Evolutionary conservation across 2,113 vertebrate species (phyloP), one percentile per base, ranked within the genome.

Genomic region (Callospermophilus lateralis): DNA sequence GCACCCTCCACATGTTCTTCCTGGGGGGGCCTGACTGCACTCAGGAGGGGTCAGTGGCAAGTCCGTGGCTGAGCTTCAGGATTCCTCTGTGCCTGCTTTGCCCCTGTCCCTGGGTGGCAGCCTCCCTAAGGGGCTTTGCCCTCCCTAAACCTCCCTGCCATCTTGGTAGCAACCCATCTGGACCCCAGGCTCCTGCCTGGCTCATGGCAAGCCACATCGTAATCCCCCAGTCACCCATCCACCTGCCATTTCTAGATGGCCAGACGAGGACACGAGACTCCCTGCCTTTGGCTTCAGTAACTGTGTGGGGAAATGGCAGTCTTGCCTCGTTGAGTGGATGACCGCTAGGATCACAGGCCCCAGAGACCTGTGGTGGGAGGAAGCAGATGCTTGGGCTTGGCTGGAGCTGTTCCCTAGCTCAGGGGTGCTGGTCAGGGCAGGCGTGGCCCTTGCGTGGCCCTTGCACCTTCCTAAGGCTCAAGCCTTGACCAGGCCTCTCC

Each of bases 261-360:
- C 63, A 34, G 39, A 11, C 28, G 58, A 58, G 37, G 32, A 1
- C 9, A 15, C 2, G 12, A 34, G 61, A 61, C 2, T 8, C 13
- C 34, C 63, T 42, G 4, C 37, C 53, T 12, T 16, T n/a, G 48
- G 39, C 32, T 68, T 55, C 32, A 4, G 39, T 32, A 34, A 7
- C 10, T 16, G 4, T 19, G 16, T 10, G 42, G 22, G 42, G 7
- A 34, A 37, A 3, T 6, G 19, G 70, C 13, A 22, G 76, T 72
- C 63, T 9, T 37, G 63, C 32, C 4, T 22, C 8, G 13, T 0
- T 12, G 4, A 20, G 0, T 0, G 6, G 61, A 53, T 4, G 34
- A 7, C 70, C 8, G 2, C 7, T 1, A 2, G 79, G 22, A 20
- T 19, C 73, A 6, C n/a, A n/a, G 24, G 24, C 58, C 5, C n/a